phyloP scores from a whole-genome alignment of 2,888 invertebrate genomes.

The Crocallis elinguaria region DNA sequence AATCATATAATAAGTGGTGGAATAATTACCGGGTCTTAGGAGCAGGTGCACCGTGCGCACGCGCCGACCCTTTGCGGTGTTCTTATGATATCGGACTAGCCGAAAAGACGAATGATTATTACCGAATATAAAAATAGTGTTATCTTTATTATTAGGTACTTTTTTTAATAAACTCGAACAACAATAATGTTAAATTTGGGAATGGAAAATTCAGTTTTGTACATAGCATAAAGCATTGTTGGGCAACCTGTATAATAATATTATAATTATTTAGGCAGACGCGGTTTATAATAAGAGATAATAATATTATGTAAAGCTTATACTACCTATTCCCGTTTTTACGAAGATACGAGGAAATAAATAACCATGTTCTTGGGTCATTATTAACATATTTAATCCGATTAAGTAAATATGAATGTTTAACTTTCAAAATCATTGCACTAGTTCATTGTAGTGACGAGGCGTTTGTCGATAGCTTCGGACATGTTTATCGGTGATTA shows the following conservation, averaged over 20 bases:
- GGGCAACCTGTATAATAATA: too few species aligned
- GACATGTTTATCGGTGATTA: too few species aligned
- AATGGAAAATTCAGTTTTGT: too few species aligned
- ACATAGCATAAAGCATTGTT: too few species aligned
- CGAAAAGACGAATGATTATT: slow-evolving; percentile 60
- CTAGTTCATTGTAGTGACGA: slow-evolving; percentile 1
- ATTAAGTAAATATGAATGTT: slow-evolving; percentile 34
- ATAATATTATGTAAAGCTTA: too few species aligned
- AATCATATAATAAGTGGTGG: slow-evolving; percentile 83
- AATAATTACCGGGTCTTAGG: slow-evolving; percentile 80
- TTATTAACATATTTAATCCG: slow-evolving; percentile 29
- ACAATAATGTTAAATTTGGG: too few species aligned
- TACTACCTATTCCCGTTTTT: too few species aligned
- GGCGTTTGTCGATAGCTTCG: background rate
- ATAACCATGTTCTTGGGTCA: background rate
- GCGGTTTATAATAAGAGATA: too few species aligned
- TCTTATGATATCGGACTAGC: slow-evolving; percentile 44
- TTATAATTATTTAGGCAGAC: too few species aligned
- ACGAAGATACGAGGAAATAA: too few species aligned
- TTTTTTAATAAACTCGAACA: too few species aligned
- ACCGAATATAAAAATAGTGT: slow-evolving; percentile 40
- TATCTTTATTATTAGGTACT: slow-evolving; percentile 28
- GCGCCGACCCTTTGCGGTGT: slow-evolving; percentile 52
- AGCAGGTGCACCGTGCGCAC: slow-evolving; percentile 75
- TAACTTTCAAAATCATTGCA: background rate